These are phyloP conservation scores for Archegozetes longisetosus DNA, from an alignment of 1,140 invertebrate species.

Conservation along the genomic window DNA sequence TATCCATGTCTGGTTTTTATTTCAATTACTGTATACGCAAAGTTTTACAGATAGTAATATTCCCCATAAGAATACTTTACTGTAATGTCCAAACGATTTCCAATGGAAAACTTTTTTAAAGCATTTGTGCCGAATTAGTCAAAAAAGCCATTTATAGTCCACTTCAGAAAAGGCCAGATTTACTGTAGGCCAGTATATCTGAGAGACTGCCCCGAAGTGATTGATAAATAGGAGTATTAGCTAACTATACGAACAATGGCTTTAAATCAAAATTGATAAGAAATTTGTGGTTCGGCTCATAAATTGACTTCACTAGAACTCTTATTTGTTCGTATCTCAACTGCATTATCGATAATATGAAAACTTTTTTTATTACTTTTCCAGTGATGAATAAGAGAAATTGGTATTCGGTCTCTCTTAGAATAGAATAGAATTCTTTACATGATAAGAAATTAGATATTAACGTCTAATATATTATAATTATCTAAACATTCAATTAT, in stretches of 20 bases:
- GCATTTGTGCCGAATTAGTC: background rate
- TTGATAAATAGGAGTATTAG: background rate
- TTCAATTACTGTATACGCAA: too few relatives aligned
- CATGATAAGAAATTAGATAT: too few relatives aligned
- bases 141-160: background rate
- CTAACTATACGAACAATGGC: background rate
- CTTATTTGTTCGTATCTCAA: too few relatives aligned
- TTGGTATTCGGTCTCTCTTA: too few relatives aligned
- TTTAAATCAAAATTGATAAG: background rate
- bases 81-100: background rate
- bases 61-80: background rate
- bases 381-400: too few relatives aligned
- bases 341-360: too few relatives aligned
- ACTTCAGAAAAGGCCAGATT: background rate
- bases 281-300: background rate
- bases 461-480: too few relatives aligned
- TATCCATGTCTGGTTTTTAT: too few relatives aligned
- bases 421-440: too few relatives aligned
- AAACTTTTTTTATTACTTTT: too few relatives aligned
- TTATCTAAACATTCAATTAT: too few relatives aligned
- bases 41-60: background rate
- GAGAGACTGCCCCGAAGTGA: background rate
- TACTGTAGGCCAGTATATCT: background rate
- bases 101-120: background rate
- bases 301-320: too few relatives aligned